Evolutionary conservation across 2,113 vertebrate genomes (phyloP).

Genomic region (Apistogramma diplotaenia): DNA sequence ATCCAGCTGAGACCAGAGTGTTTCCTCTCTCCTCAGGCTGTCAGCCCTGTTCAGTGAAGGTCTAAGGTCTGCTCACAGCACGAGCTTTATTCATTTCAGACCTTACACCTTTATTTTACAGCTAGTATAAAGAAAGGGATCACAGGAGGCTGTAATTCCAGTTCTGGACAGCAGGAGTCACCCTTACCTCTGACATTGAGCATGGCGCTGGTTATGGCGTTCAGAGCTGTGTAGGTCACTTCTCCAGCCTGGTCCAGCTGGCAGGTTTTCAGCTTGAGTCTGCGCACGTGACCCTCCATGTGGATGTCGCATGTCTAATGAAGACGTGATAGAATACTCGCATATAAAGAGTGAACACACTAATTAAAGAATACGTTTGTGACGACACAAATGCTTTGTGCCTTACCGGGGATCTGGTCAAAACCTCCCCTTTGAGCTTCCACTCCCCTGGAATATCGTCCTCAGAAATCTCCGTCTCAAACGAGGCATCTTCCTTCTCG

Average conservation of each 20-base stretch:
- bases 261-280: constrained; percentile 88
- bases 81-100: constrained; percentile 30
- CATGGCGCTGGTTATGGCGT: constrained; percentile 88
- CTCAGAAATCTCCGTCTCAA: constrained; percentile 95
- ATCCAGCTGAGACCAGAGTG: background rate
- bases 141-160: fast-evolving
- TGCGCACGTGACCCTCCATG: constrained; percentile 85
- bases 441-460: constrained; percentile 91
- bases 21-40: background rate
- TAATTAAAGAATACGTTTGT: background rate
- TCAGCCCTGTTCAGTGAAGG: constrained; percentile 15
- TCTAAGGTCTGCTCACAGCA: constrained; percentile 12
- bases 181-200: constrained; percentile 92
- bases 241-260: constrained; percentile 94
- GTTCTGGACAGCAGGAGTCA: background rate
- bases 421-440: constrained; percentile 92
- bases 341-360: background rate
- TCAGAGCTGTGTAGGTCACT: constrained; percentile 91
- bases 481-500: constrained; percentile 91
- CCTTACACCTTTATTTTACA: constrained; percentile 40
- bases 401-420: constrained; percentile 93
- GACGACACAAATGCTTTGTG: background rate
- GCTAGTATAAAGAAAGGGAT: background rate
- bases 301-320: constrained; percentile 91
- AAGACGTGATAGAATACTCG: background rate